These are phyloP conservation scores for Ceratoteleas bidentatus DNA, from an alignment of 1,140 invertebrate species.

Conservation along the genomic window DNA sequence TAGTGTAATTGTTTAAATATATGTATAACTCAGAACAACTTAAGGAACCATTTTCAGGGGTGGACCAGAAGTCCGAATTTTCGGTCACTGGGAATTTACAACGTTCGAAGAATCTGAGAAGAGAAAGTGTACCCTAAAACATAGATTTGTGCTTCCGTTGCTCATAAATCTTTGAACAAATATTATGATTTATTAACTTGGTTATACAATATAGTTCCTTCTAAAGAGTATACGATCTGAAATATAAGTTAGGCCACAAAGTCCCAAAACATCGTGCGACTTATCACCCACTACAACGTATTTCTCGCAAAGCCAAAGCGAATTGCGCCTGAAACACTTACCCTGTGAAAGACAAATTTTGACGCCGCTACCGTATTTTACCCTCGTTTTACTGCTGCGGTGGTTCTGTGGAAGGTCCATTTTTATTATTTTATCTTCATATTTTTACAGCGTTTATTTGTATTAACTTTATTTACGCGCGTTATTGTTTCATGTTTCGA, in stretches of 20 bases:
- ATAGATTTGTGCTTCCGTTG: slow-evolving; percentile 46
- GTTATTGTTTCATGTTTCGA: no score
- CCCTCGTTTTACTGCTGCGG: not conserved
- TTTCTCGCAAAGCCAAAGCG: not conserved
- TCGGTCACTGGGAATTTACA: no score
- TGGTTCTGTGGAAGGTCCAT: not conserved
- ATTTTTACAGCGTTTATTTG: no score
- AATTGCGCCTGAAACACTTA: slow-evolving; percentile 59
- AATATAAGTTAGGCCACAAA: slow-evolving; percentile 67
- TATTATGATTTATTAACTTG: slow-evolving; percentile 69
- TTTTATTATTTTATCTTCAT: not conserved
- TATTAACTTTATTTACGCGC: no score
- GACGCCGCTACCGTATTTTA: slow-evolving; percentile 25
- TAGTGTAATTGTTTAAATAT: no score
- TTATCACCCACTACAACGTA: slow-evolving; percentile 6
- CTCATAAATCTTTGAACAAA: slow-evolving; percentile 72
- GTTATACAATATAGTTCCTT: slow-evolving; percentile 29
- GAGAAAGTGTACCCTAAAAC: no score
- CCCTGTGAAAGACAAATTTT: slow-evolving; percentile 29
- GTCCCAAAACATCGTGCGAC: slow-evolving; percentile 68
- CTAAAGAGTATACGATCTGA: slow-evolving; percentile 26
- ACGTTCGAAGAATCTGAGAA: no score
- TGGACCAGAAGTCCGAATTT: no score
- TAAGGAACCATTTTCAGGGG: no score
- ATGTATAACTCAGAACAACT: no score